Evolutionary conservation across 2,888 invertebrate species (phyloP).

Genomic region (Drosophila rubida): DNA sequence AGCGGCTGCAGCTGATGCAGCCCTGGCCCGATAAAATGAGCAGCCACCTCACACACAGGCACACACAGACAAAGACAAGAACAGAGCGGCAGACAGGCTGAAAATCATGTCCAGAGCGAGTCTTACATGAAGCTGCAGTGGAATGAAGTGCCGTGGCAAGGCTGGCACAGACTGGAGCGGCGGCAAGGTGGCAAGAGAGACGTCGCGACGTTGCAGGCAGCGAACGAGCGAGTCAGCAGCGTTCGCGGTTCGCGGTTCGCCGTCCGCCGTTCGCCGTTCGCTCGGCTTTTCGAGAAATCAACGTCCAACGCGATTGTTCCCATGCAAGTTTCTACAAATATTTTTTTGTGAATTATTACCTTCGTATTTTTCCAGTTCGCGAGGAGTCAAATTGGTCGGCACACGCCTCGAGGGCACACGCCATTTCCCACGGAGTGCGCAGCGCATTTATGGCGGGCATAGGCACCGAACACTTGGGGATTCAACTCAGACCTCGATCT

Average conservation of each 20-base stretch:
- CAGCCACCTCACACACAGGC: conserved; percentile 46
- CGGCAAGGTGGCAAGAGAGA: neutral
- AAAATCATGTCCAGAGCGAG: conserved; percentile 52
- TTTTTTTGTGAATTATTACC: conserved; percentile 85
- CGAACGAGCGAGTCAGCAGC: conserved; percentile 52
- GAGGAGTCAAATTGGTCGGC: conserved; percentile 86
- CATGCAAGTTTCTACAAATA: conserved; percentile 84
- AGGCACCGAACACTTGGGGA: neutral
- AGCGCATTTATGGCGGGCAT: conserved; percentile 77
- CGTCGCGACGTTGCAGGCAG: neutral
- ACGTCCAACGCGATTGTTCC: conserved; percentile 84
- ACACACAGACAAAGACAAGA: conserved; percentile 13
- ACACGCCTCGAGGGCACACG: conserved; percentile 88
- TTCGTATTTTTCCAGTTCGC: conserved; percentile 85
- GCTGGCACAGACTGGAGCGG: neutral
- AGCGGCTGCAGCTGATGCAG: conserved; percentile 54
- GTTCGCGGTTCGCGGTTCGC: too few species aligned
- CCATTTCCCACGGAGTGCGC: conserved; percentile 86
- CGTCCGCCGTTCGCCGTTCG: too few species aligned
- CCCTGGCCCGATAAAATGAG: conserved; percentile 68
- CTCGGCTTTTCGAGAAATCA: conserved; percentile 77
- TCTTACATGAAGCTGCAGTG: conserved; percentile 55
- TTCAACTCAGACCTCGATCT: neutral
- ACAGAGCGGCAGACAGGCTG: neutral
- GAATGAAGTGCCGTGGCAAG: conserved; percentile 2